These are phyloP conservation scores for Argyrosomus japonicus DNA, from an alignment of 2,113 vertebrate species.

Conservation along the genomic window DNA sequence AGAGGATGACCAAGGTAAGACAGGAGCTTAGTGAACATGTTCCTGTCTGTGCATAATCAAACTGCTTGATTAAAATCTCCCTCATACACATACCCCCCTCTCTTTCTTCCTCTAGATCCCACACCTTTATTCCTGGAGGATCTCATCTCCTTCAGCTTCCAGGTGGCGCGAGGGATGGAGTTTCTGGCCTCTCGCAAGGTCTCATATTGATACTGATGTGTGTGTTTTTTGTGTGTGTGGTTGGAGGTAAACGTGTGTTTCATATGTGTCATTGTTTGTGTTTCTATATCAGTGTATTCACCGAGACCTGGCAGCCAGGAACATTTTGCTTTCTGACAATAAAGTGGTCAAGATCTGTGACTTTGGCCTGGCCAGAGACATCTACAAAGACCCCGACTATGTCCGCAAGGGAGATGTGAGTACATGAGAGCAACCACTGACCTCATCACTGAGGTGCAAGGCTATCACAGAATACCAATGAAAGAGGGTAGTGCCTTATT, in stretches of 20 bases:
- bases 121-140: conserved; percentile 90
- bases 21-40: background rate
- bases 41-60: background rate
- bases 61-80: background rate
- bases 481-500: too few relatives aligned
- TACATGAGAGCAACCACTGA: conserved; percentile 41
- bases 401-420: conserved; percentile 97
- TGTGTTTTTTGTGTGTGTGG: background rate
- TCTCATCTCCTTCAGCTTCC: conserved; percentile 96
- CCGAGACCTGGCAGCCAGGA: conserved; percentile 94
- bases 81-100: background rate
- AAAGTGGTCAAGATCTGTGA: conserved; percentile 98
- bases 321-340: conserved; percentile 95
- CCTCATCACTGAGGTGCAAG: too few relatives aligned
- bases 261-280: background rate
- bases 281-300: conserved; percentile 89
- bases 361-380: conserved; percentile 94
- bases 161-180: conserved; percentile 97
- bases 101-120: conserved; percentile 42
- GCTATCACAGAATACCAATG: too few relatives aligned
- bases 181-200: conserved; percentile 97
- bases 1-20: conserved; percentile 49
- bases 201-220: conserved; percentile 7
- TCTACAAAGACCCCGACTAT: conserved; percentile 96
- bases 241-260: background rate